Base-by-base conservation (phyloP, 2,113 vertebrate genomes). In the Corapipo altera region DNA sequence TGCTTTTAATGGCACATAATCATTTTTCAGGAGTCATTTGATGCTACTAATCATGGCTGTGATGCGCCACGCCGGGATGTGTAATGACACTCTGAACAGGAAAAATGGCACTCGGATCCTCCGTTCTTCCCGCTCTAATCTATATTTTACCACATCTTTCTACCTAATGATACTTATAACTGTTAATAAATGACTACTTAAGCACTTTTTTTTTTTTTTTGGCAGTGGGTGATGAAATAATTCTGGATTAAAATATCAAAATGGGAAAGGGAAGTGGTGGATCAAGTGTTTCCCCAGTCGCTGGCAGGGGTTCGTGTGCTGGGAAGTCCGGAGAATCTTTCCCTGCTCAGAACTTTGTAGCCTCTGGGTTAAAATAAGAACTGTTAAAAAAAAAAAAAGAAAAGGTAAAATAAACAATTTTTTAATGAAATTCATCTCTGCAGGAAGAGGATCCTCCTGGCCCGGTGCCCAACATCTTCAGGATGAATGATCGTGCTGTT, bases 11-110 rank as follows among this genome's bases (percentile, higher is more conserved):
- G 98, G 97, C 97, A 97, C 98, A 95, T 97, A 95, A 98, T 98
- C 97, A 98, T 98, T 97, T 98, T 97, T 98, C 98, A 97, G 97
- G 95, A 98, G 97, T 97, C 97, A 97, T 97, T 97, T 97, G 98
- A 98, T 96, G 98, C 97, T 94, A 96, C 98, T 98, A 97, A 98
- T 98, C 97, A 97, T 84, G 89, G 93, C 74, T 7, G 96, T 95
- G 97, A 98, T 96, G 81, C 22, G 91, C 97, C 88, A 82, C 89
- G 65, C 88, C 87, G 97, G 96, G 95, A 93, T 57, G 91, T 76
- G 65, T 93, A 96, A 97, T 97, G 98, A 98, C 96, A 93, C 78
- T 90, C 82, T 81, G 95, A 97, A 62, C 91, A 95, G 98, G 97
- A 97, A 85, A 96, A 97, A 97, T 91, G 96, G 96, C 87, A 51